These are phyloP conservation scores for Mastigias papua DNA, from an alignment of 30 jellyfish, hydroid and myxozoan genomes.

Conservation along the genomic window DNA sequence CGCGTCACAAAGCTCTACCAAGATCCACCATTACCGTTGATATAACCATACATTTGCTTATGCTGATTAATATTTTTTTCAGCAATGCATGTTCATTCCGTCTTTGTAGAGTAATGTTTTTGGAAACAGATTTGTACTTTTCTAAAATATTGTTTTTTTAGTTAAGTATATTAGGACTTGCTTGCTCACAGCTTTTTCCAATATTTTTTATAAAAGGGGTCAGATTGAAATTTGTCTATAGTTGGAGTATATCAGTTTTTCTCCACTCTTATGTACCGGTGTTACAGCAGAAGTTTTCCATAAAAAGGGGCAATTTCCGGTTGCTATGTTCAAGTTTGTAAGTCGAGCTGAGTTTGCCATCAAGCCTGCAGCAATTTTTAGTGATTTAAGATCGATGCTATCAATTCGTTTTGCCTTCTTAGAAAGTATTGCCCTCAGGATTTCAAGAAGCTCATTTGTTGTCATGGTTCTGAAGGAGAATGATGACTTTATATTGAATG, in stretches of 20 bases:
- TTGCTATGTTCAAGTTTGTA: background rate
- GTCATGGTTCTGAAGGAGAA: slow-evolving; percentile 2
- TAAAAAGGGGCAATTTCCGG: background rate
- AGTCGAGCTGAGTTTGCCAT: slow-evolving; percentile 32
- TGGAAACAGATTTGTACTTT: background rate
- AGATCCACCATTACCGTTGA: too few relatives aligned
- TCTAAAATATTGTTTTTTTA: slow-evolving; percentile 20
- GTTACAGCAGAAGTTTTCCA: slow-evolving; percentile 5
- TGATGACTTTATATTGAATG: background rate
- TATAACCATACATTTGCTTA: slow-evolving; percentile 20
- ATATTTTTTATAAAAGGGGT: slow-evolving; percentile 7
- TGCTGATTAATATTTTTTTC: slow-evolving; percentile 30
- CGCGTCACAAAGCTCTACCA: too few relatives aligned
- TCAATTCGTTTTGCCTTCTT: background rate
- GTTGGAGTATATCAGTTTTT: slow-evolving; percentile 14
- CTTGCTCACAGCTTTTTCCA: slow-evolving; percentile 25
- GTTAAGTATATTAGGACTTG: background rate
- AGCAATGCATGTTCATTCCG: slow-evolving; percentile 9
- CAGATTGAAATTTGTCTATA: background rate
- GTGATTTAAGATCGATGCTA: slow-evolving; percentile 16
- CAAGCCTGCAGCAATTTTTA: slow-evolving; percentile 5
- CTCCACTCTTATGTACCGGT: slow-evolving; percentile 37
- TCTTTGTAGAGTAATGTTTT: slow-evolving; percentile 21
- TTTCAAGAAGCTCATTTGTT: background rate
- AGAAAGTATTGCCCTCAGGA: too few relatives aligned